Base-by-base conservation (phyloP, 2,888 invertebrate species). In the Asteroscopus sphinx region DNA sequence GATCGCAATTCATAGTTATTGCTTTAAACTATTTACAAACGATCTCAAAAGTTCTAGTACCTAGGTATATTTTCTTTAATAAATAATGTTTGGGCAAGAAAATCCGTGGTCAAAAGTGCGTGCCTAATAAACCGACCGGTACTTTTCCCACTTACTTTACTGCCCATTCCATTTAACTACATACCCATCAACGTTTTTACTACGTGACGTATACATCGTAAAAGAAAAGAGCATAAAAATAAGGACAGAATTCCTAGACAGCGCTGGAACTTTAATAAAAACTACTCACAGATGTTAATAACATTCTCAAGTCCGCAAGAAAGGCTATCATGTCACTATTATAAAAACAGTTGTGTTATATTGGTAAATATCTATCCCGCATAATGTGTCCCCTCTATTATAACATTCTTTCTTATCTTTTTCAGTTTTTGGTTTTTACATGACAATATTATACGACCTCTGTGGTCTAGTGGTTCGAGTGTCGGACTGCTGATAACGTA, bases 161-260 rank as follows among this genome's bases (percentile, higher is more conserved):
- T 66, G 42, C 46, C 71, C 47, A 47, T 58, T 42, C 46, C 42
- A 47, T 71, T 70, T 66, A 58, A 66, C 71, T 44, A 58, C 67
- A 58, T 48, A 51, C 39, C 59, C 51, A 71, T 71, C 51, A 67
- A 66, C 67, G 51, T 39, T 71, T 58, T 71, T 52, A 67, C 47
- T 66, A 70, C 51, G 71, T 58, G 67, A 67, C 47, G 67, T 57
- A 51, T 46, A 70, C 32, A 36, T 66, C 66, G 67, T 67, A 71
- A 67, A 66, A 66, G 51, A 66, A 66, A 65, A 44, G 21, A 51
- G 39, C 28, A 47, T 67, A 71, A 57, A 70, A 67, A 58, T 71
- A 66, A 58, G 39, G 32, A 36, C 39, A 12, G 40, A 26, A 66
- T 71, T 52, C 66, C 36, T 39, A 58, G 66, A 58, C 71, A 16